Base-by-base conservation (phyloP, 2,888 invertebrate genomes). In the Abrostola tripartita region DNA sequence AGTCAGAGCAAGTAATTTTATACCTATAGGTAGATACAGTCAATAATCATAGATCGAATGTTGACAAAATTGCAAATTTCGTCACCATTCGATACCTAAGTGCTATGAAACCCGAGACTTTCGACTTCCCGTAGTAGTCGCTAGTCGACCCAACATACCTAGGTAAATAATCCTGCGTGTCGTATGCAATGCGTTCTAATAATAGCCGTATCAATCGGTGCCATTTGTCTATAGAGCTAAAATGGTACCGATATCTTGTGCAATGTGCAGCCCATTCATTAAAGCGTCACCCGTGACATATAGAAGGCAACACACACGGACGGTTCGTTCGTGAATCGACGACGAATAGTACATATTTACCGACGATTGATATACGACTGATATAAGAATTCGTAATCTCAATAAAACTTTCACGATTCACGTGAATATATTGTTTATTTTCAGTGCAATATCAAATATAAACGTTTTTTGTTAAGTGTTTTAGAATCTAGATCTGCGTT, bases 191-290 rank as follows among this genome's bases (percentile, higher is more conserved):
- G 74, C 64, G 71, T 72, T 80, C 88, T 88, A 90, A 80, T 84
- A 82, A 86, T 90, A 90, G 89, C 74, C 49, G 76, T 88, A 88
- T 89, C 88, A 90, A 90, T 89, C 87, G 87, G 75, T 83, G 83
- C 81, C 86, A 83, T 87, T 87, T 84, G 87, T 87, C 85, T 84
- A 78, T 79, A 71, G 76, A 77, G 81, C 85, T 85, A 84, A 82
- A 90, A 86, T 84, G 84, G 86, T 80, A 62, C 75, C 82, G 84
- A 87, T 88, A 88, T 85, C 81, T 83, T 80, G 81, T 81, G 82
- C 85, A 81, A 85, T 81, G 85, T 79, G 79, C 67, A 78, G 75
- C 77, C 76, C 88, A 88, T 89, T 89, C 88, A 89, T 88, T 85
- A 85, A 68, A 82, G 75, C 80, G 83, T 82, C 84, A 81, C 79